These are phyloP conservation scores for Nilaparvata lugens DNA, from an alignment of 1,140 invertebrate species.

Conservation along the genomic window DNA sequence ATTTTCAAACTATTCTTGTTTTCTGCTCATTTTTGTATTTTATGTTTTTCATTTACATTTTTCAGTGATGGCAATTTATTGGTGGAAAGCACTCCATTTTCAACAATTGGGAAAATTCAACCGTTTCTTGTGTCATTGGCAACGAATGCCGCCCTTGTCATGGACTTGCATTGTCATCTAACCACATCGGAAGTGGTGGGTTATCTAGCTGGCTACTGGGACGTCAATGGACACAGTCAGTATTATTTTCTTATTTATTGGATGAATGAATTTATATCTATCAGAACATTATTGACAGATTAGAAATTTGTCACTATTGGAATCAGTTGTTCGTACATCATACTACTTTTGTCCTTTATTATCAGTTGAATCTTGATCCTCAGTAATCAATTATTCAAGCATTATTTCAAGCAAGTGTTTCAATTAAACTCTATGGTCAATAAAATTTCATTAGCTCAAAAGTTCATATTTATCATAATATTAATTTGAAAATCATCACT, in stretches of 20 bases:
- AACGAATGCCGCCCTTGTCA: constrained; percentile 76
- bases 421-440: no score
- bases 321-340: no score
- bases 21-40: constrained; percentile 1
- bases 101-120: constrained; percentile 77
- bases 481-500: no score
- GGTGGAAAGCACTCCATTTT: constrained; percentile 80
- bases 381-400: no score
- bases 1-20: no score
- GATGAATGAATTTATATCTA: neutral
- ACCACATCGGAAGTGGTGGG: constrained; percentile 87
- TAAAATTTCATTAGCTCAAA: no score
- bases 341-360: no score
- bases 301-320: no score
- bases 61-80: constrained; percentile 77
- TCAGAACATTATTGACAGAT: no score
- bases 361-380: no score
- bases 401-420: no score
- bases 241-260: constrained; percentile 21
- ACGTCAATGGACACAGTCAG: constrained; percentile 86
- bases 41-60: constrained; percentile 31
- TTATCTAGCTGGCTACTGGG: constrained; percentile 90
- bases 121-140: constrained; percentile 84
- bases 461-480: no score
- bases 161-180: constrained; percentile 90